These are phyloP conservation scores for Callaeas wilsoni DNA, from an alignment of 2,113 vertebrate species.

Conservation along the genomic window DNA sequence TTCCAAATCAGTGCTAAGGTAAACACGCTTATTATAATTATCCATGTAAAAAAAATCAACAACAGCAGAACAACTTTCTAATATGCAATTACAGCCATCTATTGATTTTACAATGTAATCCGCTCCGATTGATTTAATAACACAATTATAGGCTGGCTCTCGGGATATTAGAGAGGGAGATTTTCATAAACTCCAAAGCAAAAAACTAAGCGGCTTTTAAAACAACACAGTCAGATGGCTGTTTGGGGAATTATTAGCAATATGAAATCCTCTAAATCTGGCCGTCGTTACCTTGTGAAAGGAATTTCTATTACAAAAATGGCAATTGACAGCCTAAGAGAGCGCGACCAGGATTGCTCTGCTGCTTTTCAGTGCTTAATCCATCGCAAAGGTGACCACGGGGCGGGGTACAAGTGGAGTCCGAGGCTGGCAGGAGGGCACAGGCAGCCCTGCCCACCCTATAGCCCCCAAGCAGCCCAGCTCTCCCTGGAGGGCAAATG, in stretches of 20 bases:
- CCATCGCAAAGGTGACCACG: neutral
- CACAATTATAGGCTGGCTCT: conserved; percentile 81
- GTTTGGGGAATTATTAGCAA: conserved; percentile 69
- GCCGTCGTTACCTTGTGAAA: conserved; percentile 71
- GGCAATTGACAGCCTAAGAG: conserved; percentile 44
- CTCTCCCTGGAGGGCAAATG: accelerated
- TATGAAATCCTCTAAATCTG: conserved; percentile 74
- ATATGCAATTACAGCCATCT: conserved; percentile 90
- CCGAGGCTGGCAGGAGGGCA: accelerated
- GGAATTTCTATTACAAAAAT: conserved; percentile 61
- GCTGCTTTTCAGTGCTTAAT: neutral
- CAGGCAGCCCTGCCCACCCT: neutral
- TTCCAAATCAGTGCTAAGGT: conserved; percentile 87
- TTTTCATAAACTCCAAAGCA: conserved; percentile 90
- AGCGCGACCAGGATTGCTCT: neutral
- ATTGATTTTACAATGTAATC: conserved; percentile 92
- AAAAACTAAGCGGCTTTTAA: conserved; percentile 72
- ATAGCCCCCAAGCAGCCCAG: neutral
- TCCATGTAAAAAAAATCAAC: conserved; percentile 81
- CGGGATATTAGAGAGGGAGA: conserved; percentile 85
- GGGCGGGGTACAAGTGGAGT: accelerated
- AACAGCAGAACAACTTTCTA: conserved; percentile 82
- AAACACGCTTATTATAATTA: conserved; percentile 94
- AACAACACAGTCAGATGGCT: conserved; percentile 66
- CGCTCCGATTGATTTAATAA: conserved; percentile 91